A percentile compares a stretch with the other conserved stretches of the same genome.
phyloP scores from a whole-genome alignment of 2,113 vertebrate species.

The Burhinus oedicnemus region DNA sequence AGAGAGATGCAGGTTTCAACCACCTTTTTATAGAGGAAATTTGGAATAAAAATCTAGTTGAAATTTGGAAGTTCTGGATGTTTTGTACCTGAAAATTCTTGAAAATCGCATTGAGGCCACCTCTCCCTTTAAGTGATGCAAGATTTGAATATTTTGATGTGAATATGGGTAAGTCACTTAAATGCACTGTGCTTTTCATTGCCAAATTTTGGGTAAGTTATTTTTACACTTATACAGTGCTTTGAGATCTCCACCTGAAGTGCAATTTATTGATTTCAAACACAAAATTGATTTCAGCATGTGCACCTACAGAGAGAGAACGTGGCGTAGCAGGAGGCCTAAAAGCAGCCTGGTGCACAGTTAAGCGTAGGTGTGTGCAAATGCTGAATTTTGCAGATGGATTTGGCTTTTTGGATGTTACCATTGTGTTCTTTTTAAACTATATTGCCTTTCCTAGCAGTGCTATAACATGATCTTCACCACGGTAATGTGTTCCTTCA shows the following conservation, averaged over 20 bases:
- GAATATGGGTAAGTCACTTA: not conserved
- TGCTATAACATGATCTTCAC: not conserved
- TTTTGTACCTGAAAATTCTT: slow-evolving; percentile 21
- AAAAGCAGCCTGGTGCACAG: not conserved
- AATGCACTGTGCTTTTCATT: not conserved
- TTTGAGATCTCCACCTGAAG: not conserved
- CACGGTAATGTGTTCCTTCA: not conserved
- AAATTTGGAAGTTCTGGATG: not conserved
- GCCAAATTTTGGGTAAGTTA: not conserved
- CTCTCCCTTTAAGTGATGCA: not conserved
- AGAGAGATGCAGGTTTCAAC: not conserved
- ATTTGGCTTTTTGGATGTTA: not conserved
- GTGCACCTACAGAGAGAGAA: not conserved
- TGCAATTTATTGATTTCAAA: not conserved
- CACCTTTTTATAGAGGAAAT: slow-evolving; percentile 19
- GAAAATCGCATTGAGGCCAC: not conserved
- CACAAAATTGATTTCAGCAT: not conserved
- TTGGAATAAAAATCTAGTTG: not conserved
- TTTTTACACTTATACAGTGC: not conserved
- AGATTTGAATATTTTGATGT: not conserved
- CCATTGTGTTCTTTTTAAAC: not conserved
- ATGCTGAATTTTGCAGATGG: not conserved
- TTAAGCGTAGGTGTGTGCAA: not conserved
- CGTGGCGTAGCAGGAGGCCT: not conserved
- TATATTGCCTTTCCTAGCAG: not conserved